Evolutionary conservation across 2,113 vertebrate genomes (phyloP), one percentile per base, ranked within the genome.

Genomic region (Cavia aperea): DNA sequence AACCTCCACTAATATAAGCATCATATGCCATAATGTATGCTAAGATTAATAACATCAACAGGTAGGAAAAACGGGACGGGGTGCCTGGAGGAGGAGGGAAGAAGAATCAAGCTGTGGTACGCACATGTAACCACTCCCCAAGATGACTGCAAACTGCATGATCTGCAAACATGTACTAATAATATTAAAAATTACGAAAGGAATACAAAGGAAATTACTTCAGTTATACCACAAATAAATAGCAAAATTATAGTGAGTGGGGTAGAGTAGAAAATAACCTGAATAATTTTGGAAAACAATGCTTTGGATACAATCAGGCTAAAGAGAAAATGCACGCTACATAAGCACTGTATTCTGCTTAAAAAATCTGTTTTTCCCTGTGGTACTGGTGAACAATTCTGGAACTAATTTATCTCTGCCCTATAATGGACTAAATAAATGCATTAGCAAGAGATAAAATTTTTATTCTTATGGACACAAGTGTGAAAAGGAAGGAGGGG

Each of bases 141-240:
- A 31, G 24, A 77, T 49, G 43, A 49, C 26, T 77, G 26, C 8
- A 43, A 43, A 72, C n/a, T 24, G n/a, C 70, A n/a, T 43, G 70
- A 39, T 43, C 21, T 23, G 23, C 43, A 77, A 77, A 77, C 73
- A 75, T 29, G 12, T 75, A 46, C 39, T 46, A 75, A 75, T 29
- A 75, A 31, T 49, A 77, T 39, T 70, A n/a, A 72, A 72, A 72
- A 36, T 77, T 77, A 36, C 77, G 72, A 93, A 81, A 63, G 15
- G 63, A 73, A 68, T 62, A 31, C 13, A 56, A 63, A 51, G 31
- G 39, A 81, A 90, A 83, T 39, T 33, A 77, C 60, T 15, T 77
- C 46, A 82, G 49, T 36, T 72, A 33, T 65, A 56, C 86, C 77
- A 83, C 36, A 84, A 78, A 92, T 90, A 58, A 93, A 86, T 62